Conservation (phyloP, 2,888 invertebrate species). For the Eupithecia tripunctaria region DNA sequence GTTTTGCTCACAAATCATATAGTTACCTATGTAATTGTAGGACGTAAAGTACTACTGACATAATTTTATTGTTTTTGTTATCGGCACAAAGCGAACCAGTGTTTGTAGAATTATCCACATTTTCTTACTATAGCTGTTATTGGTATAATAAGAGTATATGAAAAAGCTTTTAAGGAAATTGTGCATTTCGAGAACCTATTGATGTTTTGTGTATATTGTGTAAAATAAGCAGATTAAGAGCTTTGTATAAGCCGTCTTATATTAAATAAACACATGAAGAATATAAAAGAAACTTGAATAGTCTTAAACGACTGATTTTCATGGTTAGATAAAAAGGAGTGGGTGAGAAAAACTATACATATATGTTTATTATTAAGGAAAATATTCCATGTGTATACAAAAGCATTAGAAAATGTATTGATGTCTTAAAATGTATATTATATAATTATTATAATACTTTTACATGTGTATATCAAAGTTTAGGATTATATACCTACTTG, state of each 20-base stretch:
- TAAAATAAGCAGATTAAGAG: constrained; percentile 56
- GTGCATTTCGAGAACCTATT: constrained; percentile 30
- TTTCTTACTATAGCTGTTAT: constrained; percentile 13
- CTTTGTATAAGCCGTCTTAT: constrained; percentile 65
- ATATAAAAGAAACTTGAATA: constrained; percentile 51
- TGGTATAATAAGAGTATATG: neutral
- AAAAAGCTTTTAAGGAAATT: constrained; percentile 18
- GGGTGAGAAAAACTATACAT: constrained; percentile 43
- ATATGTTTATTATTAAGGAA: constrained; percentile 28
- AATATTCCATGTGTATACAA: constrained; percentile 62
- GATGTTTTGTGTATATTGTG: constrained; percentile 34
- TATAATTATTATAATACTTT: constrained; percentile 60
- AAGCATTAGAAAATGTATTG: constrained; percentile 62
- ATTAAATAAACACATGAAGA: constrained; percentile 52
- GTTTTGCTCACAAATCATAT: constrained; percentile 27
- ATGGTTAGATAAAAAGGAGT: constrained; percentile 68
- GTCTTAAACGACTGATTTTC: constrained; percentile 81
- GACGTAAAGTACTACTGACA: constrained; percentile 1
- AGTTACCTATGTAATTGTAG: constrained; percentile 13
- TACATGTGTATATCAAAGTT: constrained; percentile 47
- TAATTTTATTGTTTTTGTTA: constrained; percentile 18
- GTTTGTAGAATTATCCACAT: constrained; percentile 13
- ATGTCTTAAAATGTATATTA: constrained; percentile 63
- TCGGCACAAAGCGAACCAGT: constrained; percentile 14
- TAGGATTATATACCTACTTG: constrained; percentile 32